Evolutionary conservation across 2,888 invertebrate species (phyloP).

Genomic region (Blera fallax): DNA sequence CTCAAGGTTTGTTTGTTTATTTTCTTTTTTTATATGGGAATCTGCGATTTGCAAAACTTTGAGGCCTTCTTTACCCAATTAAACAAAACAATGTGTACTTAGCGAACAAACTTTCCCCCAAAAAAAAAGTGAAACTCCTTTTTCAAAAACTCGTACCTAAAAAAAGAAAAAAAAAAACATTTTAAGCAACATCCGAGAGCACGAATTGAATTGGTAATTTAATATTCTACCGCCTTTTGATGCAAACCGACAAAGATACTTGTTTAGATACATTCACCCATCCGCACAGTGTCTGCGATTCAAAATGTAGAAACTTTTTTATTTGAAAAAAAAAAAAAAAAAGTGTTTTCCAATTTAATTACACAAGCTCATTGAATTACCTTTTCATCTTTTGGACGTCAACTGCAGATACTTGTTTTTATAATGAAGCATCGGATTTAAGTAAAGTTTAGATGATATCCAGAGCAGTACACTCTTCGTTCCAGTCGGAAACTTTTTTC

Average conservation of each 20-base stretch:
- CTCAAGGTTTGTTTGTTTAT: slow-evolving; percentile 33
- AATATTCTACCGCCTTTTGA: slow-evolving; percentile 28
- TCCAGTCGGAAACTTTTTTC: slow-evolving; percentile 1
- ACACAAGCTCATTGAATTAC: slow-evolving; percentile 46
- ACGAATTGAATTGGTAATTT: slow-evolving; percentile 24
- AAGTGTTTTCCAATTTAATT: slow-evolving; percentile 3
- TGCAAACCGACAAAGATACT: neutral
- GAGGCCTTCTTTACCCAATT: neutral
- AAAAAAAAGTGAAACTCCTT: neutral
- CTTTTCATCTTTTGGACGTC: slow-evolving; percentile 56
- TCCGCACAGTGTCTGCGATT: neutral
- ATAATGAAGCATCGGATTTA: neutral
- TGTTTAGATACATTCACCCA: slow-evolving; percentile 14
- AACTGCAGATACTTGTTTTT: slow-evolving; percentile 10
- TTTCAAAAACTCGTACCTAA: neutral
- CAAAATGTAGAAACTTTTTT: slow-evolving; percentile 1
- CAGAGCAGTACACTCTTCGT: slow-evolving; percentile 63
- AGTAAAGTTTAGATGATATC: slow-evolving; percentile 6
- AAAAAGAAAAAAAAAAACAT: neutral
- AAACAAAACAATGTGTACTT: neutral
- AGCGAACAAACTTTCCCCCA: neutral
- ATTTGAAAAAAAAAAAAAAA: neutral
- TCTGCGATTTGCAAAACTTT: neutral
- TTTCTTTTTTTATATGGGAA: slow-evolving; percentile 29
- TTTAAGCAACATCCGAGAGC: neutral